Evolutionary conservation across 2,888 invertebrate genomes (phyloP).

Genomic region (Acleris holmiana): DNA sequence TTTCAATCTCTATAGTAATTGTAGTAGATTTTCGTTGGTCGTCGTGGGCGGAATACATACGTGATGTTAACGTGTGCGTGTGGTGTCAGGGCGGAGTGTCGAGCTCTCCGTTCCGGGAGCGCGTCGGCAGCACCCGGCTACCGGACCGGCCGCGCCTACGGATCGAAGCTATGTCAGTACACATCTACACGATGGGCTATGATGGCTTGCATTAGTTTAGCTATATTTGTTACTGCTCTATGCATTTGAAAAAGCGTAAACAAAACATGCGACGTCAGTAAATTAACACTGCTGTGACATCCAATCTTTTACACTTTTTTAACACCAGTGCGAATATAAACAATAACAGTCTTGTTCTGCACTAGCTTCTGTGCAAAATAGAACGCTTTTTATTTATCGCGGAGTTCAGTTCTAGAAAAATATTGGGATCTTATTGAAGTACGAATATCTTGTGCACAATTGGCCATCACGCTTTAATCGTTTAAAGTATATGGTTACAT

Average conservation of each 20-base stretch:
- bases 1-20: not conserved
- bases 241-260: not conserved
- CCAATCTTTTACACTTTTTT: too few relatives aligned
- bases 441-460: too few relatives aligned
- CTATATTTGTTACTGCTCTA: not conserved
- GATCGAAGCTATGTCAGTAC: conserved; percentile 87
- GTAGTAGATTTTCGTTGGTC: conserved; percentile 23
- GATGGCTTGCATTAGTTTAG: not conserved
- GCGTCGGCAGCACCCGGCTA: conserved; percentile 94
- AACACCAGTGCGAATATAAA: too few relatives aligned
- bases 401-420: too few relatives aligned
- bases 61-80: conserved; percentile 64
- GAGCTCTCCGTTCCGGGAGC: conserved; percentile 94
- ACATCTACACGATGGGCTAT: conserved; percentile 16
- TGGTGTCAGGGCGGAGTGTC: conserved; percentile 83
- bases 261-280: too few relatives aligned
- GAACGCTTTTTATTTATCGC: too few relatives aligned
- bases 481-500: too few relatives aligned
- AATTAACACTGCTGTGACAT: too few relatives aligned
- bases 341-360: too few relatives aligned
- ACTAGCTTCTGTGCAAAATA: too few relatives aligned
- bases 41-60: conserved; percentile 9
- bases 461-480: too few relatives aligned
- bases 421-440: too few relatives aligned
- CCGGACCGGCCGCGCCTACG: conserved; percentile 95